A percentile compares a stretch with the other conserved stretches of the same genome.
These are phyloP conservation scores for Himalopsyche phryganea DNA, from an alignment of 1,140 invertebrate species.

Conservation along the genomic window DNA sequence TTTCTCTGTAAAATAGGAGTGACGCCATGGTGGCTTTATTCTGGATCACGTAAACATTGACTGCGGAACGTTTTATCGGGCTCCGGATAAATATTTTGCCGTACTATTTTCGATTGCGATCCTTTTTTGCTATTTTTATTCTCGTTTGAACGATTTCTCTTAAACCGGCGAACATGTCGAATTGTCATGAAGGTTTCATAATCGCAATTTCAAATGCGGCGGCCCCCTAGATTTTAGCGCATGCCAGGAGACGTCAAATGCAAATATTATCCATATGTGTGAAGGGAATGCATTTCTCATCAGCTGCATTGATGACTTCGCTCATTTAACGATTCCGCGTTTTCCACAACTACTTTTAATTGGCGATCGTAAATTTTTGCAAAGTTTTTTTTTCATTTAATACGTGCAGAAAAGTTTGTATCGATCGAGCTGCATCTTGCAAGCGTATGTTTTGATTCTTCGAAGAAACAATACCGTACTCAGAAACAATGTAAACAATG, in stretches of 20 bases:
- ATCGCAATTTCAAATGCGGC: slow-evolving; percentile 46
- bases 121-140: neutral
- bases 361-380: too few species aligned
- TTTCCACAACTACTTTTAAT: neutral
- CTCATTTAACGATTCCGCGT: neutral
- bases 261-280: slow-evolving; percentile 46
- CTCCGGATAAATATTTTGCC: slow-evolving; percentile 10
- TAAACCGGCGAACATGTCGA: neutral
- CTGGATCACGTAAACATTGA: slow-evolving; percentile 56
- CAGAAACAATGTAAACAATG: too few species aligned
- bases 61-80: slow-evolving; percentile 20
- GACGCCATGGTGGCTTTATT: slow-evolving; percentile 57
- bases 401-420: slow-evolving; percentile 19
- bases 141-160: neutral
- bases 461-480: neutral
- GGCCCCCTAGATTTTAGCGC: slow-evolving; percentile 49
- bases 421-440: slow-evolving; percentile 17
- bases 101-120: neutral
- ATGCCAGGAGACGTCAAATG: slow-evolving; percentile 53
- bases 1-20: slow-evolving; percentile 40
- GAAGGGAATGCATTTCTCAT: neutral
- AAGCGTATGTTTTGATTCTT: slow-evolving; percentile 21
- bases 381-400: neutral
- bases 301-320: neutral
- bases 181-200: slow-evolving; percentile 18